Percentiles rank a stretch among this genome's conserved stretches.
Conservation (phyloP, 2,888 invertebrate genomes). For the Conchocele bisecta region DNA sequence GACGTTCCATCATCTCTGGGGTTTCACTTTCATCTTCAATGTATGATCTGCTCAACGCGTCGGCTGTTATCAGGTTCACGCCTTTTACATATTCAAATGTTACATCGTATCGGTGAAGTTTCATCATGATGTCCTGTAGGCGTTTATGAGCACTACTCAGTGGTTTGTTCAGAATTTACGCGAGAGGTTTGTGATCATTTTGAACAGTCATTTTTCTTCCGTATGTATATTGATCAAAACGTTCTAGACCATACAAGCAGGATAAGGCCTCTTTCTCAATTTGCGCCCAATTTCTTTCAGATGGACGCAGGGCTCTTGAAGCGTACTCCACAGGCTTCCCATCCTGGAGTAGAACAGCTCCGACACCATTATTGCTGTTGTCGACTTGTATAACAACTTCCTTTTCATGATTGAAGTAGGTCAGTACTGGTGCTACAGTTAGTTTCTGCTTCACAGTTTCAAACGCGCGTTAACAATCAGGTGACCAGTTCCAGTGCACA, state of each 20-base stretch:
- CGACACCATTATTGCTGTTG: constrained; percentile 51
- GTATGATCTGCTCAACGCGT: constrained; percentile 44
- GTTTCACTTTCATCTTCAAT: neutral
- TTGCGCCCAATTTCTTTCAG: too few relatives aligned
- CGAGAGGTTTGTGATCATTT: constrained; percentile 35
- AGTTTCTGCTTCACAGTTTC: neutral
- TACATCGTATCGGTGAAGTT: constrained; percentile 45
- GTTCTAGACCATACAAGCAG: constrained; percentile 50
- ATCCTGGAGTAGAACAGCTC: constrained; percentile 54
- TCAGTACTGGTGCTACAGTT: neutral
- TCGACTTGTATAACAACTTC: constrained; percentile 32
- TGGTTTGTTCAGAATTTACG: too few relatives aligned
- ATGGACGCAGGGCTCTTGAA: too few relatives aligned
- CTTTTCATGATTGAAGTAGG: neutral
- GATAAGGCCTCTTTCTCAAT: constrained; percentile 58
- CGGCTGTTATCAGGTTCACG: constrained; percentile 31
- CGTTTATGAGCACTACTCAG: constrained; percentile 37
- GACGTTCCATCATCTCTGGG: too few relatives aligned
- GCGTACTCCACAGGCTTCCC: too few relatives aligned
- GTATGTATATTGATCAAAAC: constrained; percentile 61
- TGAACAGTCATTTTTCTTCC: constrained; percentile 32
- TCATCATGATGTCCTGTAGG: constrained; percentile 57
- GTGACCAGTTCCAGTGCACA: neutral
- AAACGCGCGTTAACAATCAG: constrained; percentile 27
- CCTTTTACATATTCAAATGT: constrained; percentile 49